Base-by-base conservation (phyloP, 1,140 invertebrate genomes). In the Pteromalus puparum region DNA sequence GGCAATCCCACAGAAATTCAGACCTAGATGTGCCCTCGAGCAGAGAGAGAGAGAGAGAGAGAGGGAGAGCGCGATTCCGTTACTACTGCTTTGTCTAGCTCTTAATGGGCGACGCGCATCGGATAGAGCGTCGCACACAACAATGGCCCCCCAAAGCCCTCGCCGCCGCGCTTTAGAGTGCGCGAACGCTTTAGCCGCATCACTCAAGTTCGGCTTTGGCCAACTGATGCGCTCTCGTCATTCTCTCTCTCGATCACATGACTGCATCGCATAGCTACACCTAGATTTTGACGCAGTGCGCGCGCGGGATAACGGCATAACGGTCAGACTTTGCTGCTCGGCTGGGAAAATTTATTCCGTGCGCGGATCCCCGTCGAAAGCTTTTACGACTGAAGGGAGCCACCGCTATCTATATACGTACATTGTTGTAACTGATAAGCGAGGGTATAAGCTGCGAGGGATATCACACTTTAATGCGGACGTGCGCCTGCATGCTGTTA, bases 51-150 rank as follows among this genome's bases (percentile, higher is more conserved):
- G 46, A 48, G n/a, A n/a, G n/a, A n/a, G n/a, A n/a, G n/a, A n/a
- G 46, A 4, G 46, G 15, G 46, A 48, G 46, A 48, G 46, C 46
- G 46, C 12, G 48, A 53, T 53, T 53, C 18, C 48, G 48, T 15
- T 53, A 61, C 21, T 38, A 21, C 42, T 24, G 74, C 74, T 76
- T 76, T 76, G 74, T 76, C 42, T 48, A 24, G 42, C 74, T 48
- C 42, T 76, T 76, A 76, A 76, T 76, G 21, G 42, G 24, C 26
- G 74, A 75, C 73, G 38, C 48, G 48, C 48, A 42, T 42, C 38
- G n/a, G 73, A 46, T 75, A 42, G 73, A 75, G 38, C 24, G 21
- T 61, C 1, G 6, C 0, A 5, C 18, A 6, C 42, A 24, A 76
- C 74, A 76, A 76, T 76, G 30, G 38, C 1, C 2, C 34, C 38